A percentile compares a stretch with the other conserved stretches of the same genome.
These are phyloP conservation scores for Gortyna flavago DNA, from an alignment of 2,888 invertebrate genomes.

Conservation along the genomic window DNA sequence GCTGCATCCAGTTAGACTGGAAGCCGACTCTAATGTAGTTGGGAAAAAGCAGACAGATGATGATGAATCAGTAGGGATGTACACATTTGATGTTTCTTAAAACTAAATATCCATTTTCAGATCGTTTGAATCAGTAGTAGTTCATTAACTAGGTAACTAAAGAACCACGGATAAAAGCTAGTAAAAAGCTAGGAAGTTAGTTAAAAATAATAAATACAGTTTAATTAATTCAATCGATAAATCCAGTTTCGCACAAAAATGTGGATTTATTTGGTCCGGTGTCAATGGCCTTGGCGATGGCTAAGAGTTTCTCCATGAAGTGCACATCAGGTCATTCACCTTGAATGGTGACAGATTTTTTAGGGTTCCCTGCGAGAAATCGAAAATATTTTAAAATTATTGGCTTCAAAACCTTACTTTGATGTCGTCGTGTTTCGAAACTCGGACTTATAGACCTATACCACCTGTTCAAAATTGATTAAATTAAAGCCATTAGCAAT, in stretches of 20 bases:
- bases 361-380: slow-evolving; percentile 28
- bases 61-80: too few species aligned
- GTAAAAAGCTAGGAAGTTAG: too few species aligned
- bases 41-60: too few species aligned
- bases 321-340: slow-evolving; percentile 60
- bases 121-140: too few species aligned
- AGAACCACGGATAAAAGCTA: too few species aligned
- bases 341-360: slow-evolving; percentile 59
- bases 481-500: slow-evolving; percentile 15
- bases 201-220: too few species aligned
- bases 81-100: too few species aligned
- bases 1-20: too few species aligned
- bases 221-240: slow-evolving; percentile 45
- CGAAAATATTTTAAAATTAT: neutral
- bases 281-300: slow-evolving; percentile 58
- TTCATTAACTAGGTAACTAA: too few species aligned
- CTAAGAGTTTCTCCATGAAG: slow-evolving; percentile 61
- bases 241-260: slow-evolving; percentile 63
- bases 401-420: neutral
- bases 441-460: neutral
- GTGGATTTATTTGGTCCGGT: slow-evolving; percentile 61
- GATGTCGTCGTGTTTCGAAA: neutral
- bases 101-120: too few species aligned
- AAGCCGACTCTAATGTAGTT: too few species aligned
- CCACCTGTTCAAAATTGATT: neutral